Base-by-base conservation (phyloP, 2,113 vertebrate genomes). In the Macquaria australasica region DNA sequence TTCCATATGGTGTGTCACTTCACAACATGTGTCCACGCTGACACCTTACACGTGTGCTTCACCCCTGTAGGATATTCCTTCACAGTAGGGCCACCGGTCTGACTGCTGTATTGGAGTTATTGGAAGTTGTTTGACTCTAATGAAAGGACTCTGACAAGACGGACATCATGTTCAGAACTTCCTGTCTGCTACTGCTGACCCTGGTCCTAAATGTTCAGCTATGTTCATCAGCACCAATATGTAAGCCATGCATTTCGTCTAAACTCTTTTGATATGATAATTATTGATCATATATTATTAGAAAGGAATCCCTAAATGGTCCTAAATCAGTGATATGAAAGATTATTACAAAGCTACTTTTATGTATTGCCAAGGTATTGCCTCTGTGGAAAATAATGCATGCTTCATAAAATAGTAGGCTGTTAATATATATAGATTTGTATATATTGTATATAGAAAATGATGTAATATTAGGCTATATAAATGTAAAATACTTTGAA, bases 161-260 rank as follows among this genome's bases (percentile, higher is more conserved):
- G 8, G 58, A 79, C 76, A 85, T n/a, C 41, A 91, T 88, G 88
- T 73, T 82, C 15, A 79, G 71, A 84, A 55, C 48, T 48, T 82
- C 59, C 63, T 64, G 43, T 80, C 58, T 89, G 66, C 59, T 90
- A 0, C 79, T 91, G 68, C 39, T 92, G 76, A 63, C 58, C n/a
- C 55, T 91, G 50, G 23, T 76, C 60, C 71, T 92, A 31, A 70
- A 67, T 45, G 56, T 81, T 66, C 81, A 77, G 18, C 81, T 86
- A 1, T 53, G 50, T 51, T 60, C 80, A 18, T 23, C 84, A 8
- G 74, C 83, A 69, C 88, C 85, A 0, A 89, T 77, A 84, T 23
- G 88, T 88, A 89, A 91, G 90, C 16, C 67, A 34, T 20, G 11
- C 15, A 48, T 77, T 78, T 79, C 7, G 20, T 82, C 15, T 62